Evolutionary conservation across 2,113 vertebrate species (phyloP), one percentile per base, ranked within the genome.

Genomic region (Corvus moneduloides): DNA sequence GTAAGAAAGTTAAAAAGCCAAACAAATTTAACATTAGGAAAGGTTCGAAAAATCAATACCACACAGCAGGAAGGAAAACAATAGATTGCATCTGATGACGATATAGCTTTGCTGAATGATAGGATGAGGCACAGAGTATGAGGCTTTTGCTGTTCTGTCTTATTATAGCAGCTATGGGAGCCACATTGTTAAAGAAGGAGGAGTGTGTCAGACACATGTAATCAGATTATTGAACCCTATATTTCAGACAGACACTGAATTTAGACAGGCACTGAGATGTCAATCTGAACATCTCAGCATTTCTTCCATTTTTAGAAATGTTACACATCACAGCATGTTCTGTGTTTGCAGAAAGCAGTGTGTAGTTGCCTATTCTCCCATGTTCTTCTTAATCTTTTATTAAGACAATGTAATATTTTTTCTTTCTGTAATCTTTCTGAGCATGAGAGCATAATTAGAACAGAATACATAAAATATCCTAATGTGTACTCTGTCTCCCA

Each of bases 1-100:
- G 48, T 54, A 90, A 86, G 84, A 74, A 95, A 97, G 68, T 83
- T 90, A 90, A 95, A 94, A 95, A 96, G 92, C 85, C 87, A 94
- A 93, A 79, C 84, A 91, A 95, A 93, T 93, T 85, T 85, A 94
- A 90, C 93, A 93, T 96, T 90, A 96, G 80, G 83, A 97, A 97
- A 96, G 94, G 95, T 95, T 95, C 95, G 67, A 92, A 94, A 96
- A 97, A 93, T 97, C 94, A 88, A 96, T 97, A 94, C 10, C 58
- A 79, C 91, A 32, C 82, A 94, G 94, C 87, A 86, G 90, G 93
- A 91, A 90, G 83, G 85, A 88, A 91, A 94, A 93, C 90, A 85
- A 91, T 33, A 95, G 82, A 83, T 74, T 95, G 82, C 67, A 76
- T 91, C 63, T 77, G 78, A 89, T 83, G 90, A 92, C 4, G 4